Conservation (phyloP, 1,140 invertebrate genomes). For the Tetragonula clypearis region DNA sequence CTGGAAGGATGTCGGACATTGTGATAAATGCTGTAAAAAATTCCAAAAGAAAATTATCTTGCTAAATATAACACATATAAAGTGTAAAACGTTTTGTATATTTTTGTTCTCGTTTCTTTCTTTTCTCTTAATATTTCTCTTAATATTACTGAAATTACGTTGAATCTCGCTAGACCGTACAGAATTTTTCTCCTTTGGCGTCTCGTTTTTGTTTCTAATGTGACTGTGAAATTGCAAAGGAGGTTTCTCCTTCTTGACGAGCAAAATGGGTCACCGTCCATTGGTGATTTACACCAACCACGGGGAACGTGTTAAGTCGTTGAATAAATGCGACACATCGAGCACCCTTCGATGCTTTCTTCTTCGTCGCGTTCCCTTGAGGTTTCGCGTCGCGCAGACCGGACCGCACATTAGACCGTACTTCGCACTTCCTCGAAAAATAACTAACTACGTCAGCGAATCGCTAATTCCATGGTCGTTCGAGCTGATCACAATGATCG, state of each 20-base stretch:
- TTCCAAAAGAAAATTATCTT: too few relatives aligned
- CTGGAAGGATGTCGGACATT: too few relatives aligned
- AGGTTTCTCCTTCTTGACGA: neutral
- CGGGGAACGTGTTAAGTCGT: conserved; percentile 11
- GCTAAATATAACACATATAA: too few relatives aligned
- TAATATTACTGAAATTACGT: neutral
- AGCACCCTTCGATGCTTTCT: conserved; percentile 3
- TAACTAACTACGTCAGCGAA: neutral
- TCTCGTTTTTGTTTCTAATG: neutral
- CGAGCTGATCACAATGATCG: neutral
- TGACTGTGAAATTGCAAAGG: neutral
- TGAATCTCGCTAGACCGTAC: too few relatives aligned
- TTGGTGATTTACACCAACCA: neutral
- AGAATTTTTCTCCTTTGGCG: neutral
- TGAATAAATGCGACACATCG: conserved; percentile 20
- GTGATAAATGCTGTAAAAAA: too few relatives aligned
- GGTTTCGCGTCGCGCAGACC: neutral
- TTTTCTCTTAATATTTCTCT: too few relatives aligned
- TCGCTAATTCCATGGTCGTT: neutral
- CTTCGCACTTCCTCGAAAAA: conserved; percentile 22
- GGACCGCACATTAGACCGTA: conserved; percentile 6
- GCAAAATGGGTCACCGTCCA: conserved; percentile 16
- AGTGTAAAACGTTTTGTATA: too few relatives aligned
- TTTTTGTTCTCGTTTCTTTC: too few relatives aligned
- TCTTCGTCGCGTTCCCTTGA: neutral